A percentile compares a stretch with the other conserved stretches of the same genome.
phyloP scores from a whole-genome alignment of 2,888 invertebrate genomes.

The Amiota minor region DNA sequence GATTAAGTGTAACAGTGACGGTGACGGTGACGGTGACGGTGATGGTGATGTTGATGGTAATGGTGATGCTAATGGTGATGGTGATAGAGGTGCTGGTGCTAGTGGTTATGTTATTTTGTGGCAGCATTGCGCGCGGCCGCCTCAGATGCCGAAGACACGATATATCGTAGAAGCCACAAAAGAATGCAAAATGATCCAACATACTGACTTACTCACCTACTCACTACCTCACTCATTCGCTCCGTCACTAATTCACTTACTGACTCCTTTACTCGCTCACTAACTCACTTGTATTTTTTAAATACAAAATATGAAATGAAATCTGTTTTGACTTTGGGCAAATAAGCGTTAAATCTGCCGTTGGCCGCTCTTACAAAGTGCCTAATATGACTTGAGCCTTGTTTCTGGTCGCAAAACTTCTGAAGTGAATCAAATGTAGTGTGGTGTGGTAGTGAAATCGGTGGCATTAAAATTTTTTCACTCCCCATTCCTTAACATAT shows the following conservation, averaged over 20 bases:
- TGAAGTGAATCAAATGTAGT: too few relatives aligned
- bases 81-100: neutral
- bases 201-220: neutral
- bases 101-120: neutral
- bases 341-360: slow-evolving; percentile 67
- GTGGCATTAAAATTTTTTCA: too few relatives aligned
- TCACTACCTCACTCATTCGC: neutral
- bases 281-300: too few relatives aligned
- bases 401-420: slow-evolving; percentile 21
- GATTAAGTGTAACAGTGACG: slow-evolving; percentile 53
- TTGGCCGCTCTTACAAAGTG: neutral
- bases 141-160: neutral
- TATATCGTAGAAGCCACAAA: neutral
- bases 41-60: neutral
- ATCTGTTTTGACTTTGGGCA: slow-evolving; percentile 67
- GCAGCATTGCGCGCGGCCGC: slow-evolving; percentile 27
- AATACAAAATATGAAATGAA: slow-evolving; percentile 43
- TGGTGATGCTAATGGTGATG: neutral
- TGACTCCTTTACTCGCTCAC: too few relatives aligned
- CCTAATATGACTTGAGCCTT: slow-evolving; percentile 36
- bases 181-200: neutral
- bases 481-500: too few relatives aligned
- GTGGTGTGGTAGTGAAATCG: slow-evolving; percentile 18
- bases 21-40: neutral
- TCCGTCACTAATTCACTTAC: too few relatives aligned